Percentiles rank a stretch among this genome's conserved stretches.
Evolutionary conservation across 2,113 vertebrate genomes (phyloP).

Genomic region (Pholis gunnellus): DNA sequence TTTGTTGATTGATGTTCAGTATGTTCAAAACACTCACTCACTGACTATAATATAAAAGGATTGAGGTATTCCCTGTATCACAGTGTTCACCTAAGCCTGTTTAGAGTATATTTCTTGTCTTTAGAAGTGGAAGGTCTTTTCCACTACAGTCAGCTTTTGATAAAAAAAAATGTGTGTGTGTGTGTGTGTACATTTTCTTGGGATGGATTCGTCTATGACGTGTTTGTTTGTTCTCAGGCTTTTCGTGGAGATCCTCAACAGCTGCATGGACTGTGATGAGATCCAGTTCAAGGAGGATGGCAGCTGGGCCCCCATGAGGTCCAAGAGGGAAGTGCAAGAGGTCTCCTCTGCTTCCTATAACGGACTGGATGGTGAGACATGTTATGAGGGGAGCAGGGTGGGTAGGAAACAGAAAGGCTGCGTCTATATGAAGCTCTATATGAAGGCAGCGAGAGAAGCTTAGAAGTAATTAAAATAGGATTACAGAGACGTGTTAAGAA

Average conservation of each 20-base stretch:
- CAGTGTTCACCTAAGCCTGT: neutral
- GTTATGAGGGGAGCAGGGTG: neutral
- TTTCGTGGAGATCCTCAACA: conserved; percentile 99
- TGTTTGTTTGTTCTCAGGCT: conserved; percentile 83
- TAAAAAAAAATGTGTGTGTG: neutral
- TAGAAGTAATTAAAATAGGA: conserved; percentile 28
- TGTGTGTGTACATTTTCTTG: conserved; percentile 3
- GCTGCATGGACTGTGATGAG: conserved; percentile 96
- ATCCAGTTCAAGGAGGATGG: conserved; percentile 99
- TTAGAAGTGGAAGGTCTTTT: conserved; percentile 1
- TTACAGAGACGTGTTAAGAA: conserved; percentile 10
- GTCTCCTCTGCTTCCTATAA: conserved; percentile 90
- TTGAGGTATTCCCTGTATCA: neutral
- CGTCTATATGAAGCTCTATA: conserved; percentile 6
- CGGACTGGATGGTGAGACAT: conserved; percentile 89
- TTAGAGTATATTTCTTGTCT: neutral
- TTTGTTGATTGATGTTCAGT: neutral
- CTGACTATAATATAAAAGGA: neutral
- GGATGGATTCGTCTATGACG: neutral
- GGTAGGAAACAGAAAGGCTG: neutral
- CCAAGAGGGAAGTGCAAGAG: conserved; percentile 97
- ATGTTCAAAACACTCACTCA: neutral
- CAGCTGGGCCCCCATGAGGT: conserved; percentile 97
- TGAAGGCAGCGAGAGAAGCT: neutral
- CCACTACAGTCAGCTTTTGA: neutral